Evolutionary conservation across 2,797 vertebrate genomes (phyloP), one percentile per base, ranked within the genome.

Genomic region (Chaenodraco wilsoni): DNA sequence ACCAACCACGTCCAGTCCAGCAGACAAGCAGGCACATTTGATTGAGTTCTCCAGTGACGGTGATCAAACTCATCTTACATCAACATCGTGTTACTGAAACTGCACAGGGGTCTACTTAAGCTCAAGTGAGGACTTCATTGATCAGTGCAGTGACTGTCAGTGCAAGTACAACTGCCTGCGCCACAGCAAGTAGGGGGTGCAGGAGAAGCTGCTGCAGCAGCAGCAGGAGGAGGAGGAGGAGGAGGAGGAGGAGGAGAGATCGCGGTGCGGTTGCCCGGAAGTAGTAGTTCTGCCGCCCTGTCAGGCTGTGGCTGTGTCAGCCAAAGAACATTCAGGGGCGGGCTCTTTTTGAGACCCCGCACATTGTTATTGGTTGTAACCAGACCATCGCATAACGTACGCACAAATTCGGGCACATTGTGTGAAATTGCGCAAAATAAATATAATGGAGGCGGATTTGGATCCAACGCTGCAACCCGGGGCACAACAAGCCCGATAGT

Each of bases 291-390:
- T 50, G 7, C 84, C 41, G 61, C 79, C 65, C 61, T 65, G 13
- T 19, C 78, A 59, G 68, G 62, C 65, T 65, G 44, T 0, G 15
- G 51, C 31, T 5, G 51, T 9, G 50, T 41, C 72, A 84, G 64
- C 79, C 81, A 83, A 66, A 80, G 70, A 84, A 49, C 50, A n/a
- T 2, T 23, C 45, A 77, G 84, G 87, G 92, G 92, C 87, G 91
- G 91, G 86, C 58, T 76, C 69, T 88, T 4, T 8, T 3, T 5
- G 45, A 45, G 45, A 58, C 23, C 37, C 64, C 0, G 65, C 65
- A 69, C 59, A 54, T 71, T 78, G 45, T 70, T 37, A 93, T 93
- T 93, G 91, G 92, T 79, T 82, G 67, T 37, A 19, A 59, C 37
- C 11, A 16, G 9, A 17, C 17, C 5, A 55, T 87, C 84, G 83